Evolutionary conservation across 2,113 vertebrate species (phyloP).

Genomic region (Setophaga petechia): DNA sequence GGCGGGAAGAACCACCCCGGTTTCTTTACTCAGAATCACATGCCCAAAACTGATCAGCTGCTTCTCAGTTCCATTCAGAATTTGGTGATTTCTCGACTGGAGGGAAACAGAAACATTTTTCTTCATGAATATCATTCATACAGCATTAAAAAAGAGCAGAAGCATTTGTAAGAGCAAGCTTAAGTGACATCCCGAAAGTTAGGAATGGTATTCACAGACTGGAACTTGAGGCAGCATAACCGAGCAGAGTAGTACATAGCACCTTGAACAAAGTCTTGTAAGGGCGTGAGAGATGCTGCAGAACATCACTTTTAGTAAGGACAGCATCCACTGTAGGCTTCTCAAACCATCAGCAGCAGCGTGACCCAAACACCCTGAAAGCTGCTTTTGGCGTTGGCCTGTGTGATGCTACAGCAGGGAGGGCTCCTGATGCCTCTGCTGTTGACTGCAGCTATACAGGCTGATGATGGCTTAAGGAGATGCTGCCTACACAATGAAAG

Average conservation of each 20-base stretch:
- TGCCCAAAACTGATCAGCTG: not conserved
- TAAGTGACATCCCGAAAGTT: not conserved
- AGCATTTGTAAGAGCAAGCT: not conserved
- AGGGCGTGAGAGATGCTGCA: accelerated
- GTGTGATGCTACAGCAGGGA: not conserved
- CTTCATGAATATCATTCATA: not conserved
- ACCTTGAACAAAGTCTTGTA: not conserved
- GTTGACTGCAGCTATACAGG: not conserved
- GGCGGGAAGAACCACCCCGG: not conserved
- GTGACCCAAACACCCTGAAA: not conserved
- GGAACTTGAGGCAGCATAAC: not conserved
- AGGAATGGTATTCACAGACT: accelerated
- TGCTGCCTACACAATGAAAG: not conserved
- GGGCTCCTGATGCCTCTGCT: not conserved
- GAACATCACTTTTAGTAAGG: not conserved
- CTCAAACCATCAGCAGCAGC: not conserved
- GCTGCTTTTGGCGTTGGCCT: not conserved
- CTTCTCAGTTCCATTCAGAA: not conserved
- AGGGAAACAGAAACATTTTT: not conserved
- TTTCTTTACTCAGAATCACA: not conserved
- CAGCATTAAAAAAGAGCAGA: not conserved
- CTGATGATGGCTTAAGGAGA: not conserved
- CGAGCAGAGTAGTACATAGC: not conserved
- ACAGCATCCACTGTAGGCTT: not conserved
- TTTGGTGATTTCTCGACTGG: not conserved